These are phyloP conservation scores for Neomorphus geoffroyi DNA, from an alignment of 2,797 vertebrate species.

Conservation along the genomic window DNA sequence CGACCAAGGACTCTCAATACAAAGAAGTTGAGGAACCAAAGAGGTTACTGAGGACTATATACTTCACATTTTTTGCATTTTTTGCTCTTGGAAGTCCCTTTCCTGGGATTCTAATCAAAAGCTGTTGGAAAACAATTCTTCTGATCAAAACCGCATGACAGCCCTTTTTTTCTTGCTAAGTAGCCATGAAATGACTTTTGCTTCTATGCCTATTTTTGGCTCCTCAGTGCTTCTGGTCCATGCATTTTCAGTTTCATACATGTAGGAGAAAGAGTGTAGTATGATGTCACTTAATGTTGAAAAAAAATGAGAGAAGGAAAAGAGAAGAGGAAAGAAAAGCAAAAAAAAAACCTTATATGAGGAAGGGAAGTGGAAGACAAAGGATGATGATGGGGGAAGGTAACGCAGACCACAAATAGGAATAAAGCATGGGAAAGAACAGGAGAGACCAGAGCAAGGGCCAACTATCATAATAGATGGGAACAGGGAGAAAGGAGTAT, in stretches of 20 bases:
- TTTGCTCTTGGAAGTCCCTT: background rate
- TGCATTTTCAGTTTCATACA: background rate
- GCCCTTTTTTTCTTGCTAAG: background rate
- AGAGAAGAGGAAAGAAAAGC: background rate
- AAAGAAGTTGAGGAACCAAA: background rate
- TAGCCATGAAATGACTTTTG: background rate
- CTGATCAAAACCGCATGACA: background rate
- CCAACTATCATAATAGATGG: background rate
- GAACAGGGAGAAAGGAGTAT: background rate
- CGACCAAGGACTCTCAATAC: background rate
- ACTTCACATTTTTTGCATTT: background rate
- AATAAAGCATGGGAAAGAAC: background rate
- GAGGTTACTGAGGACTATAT: background rate
- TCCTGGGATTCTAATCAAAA: background rate
- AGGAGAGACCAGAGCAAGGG: background rate
- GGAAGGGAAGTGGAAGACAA: background rate
- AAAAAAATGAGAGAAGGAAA: background rate
- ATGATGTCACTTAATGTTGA: background rate
- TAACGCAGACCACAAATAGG: background rate
- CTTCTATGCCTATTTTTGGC: background rate
- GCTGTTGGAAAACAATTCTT: background rate
- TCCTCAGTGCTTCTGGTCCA: background rate
- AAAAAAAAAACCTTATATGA: background rate
- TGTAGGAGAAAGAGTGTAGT: background rate
- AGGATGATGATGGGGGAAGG: rapidly evolving